Base-by-base conservation (phyloP, 2,888 invertebrate genomes). In the Conchocele bisecta region DNA sequence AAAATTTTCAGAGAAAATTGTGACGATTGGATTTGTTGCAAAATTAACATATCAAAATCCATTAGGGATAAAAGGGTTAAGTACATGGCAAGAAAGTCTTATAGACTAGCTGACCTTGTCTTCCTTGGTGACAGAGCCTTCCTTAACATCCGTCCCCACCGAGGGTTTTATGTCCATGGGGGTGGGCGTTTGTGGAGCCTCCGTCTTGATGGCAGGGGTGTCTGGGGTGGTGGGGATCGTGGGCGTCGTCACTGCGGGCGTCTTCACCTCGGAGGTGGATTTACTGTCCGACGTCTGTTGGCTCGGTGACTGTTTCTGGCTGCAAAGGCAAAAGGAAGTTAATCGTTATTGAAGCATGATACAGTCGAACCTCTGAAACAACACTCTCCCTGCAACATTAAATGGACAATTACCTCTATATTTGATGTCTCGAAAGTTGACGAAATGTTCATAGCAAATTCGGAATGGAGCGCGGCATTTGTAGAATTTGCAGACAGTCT, bases 241-340 rank as follows among this genome's bases (percentile, higher is more conserved):
- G 22, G 78, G 69, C 6, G 81, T 72, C n/a, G 79, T 78, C 1
- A 57, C 67, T n/a, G 74, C 60, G 1, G 72, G 66, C 4, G 74
- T 65, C 22, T 70, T 76, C 1, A 51, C 46, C n/a, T 66, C 78
- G 0, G 56, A 50, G 11, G 67, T 42, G 33, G 64, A 65, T n/a
- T 51, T 66, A 17, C 37, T 33, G 11, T 61, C 60, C 20, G 53
- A 46, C 15, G 57, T 20, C 6, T 33, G 22, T 56, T 75, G 79
- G 26, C 31, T 67, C 4, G 70, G 68, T 41, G 70, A 74, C 48
- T 68, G 69, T 37, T 69, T 70, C 57, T 72, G 71, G 53, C 15
- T 54, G 59, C 6, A 42, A 9, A 33, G 22, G 31, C 9, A 20
- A 37, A n/a, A 17, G 15, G 1, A 31, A 15, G 13, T 44, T 11